phyloP scores from a whole-genome alignment of 2,113 vertebrate species.

The Lampris incognitus region DNA sequence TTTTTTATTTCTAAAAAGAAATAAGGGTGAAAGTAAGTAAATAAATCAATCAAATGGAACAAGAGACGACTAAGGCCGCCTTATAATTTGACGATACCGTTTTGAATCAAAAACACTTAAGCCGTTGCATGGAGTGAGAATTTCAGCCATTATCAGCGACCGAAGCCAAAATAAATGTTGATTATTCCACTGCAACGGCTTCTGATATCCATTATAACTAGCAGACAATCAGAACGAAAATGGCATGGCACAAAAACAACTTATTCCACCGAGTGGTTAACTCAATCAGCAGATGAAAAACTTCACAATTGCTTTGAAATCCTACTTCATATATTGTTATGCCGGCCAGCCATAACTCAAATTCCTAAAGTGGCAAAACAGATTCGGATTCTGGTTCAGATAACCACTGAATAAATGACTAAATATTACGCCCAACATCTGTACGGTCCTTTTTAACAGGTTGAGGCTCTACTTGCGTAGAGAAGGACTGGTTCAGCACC shows the following conservation, averaged over 20 bases:
- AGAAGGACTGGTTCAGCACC: slow-evolving; percentile 18
- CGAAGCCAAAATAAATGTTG: slow-evolving; percentile 3
- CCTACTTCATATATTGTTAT: too few species aligned
- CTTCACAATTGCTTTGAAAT: too few species aligned
- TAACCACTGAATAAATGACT: too few species aligned
- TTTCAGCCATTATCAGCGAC: not conserved
- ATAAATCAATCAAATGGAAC: not conserved
- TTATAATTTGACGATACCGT: not conserved
- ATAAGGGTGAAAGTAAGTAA: not conserved
- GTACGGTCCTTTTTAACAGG: not conserved
- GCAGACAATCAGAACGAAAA: not conserved
- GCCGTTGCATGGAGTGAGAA: too few species aligned
- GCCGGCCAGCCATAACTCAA: too few species aligned
- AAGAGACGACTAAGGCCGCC: not conserved
- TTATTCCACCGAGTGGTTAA: too few species aligned
- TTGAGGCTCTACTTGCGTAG: slow-evolving; percentile 7
- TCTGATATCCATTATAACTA: not conserved
- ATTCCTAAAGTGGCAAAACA: too few species aligned
- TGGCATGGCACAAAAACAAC: too few species aligned
- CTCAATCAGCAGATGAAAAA: too few species aligned
- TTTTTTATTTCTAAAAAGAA: not conserved
- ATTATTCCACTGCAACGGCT: not conserved
- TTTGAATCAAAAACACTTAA: not conserved
- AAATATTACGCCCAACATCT: not conserved
- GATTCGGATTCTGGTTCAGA: too few species aligned